Percentiles rank a stretch among this genome's conserved stretches.
These are phyloP conservation scores for Agelaius tricolor DNA, from an alignment of 2,113 vertebrate species.

Conservation along the genomic window DNA sequence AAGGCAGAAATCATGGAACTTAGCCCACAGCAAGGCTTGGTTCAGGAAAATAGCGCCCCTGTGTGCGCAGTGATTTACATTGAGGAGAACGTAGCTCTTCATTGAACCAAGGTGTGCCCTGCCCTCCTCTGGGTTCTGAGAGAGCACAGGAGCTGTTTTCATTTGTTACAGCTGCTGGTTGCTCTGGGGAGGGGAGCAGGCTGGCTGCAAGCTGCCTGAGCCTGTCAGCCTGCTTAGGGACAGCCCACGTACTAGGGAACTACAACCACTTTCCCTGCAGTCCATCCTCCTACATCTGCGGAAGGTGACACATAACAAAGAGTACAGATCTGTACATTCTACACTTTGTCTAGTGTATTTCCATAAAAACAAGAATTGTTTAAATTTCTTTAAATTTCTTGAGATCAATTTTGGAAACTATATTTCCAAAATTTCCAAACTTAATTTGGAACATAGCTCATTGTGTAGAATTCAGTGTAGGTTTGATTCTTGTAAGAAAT, in stretches of 20 bases:
- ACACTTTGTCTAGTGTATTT: not conserved
- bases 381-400: not conserved
- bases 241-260: not conserved
- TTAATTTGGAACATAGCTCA: not conserved
- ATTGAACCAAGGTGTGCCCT: not conserved
- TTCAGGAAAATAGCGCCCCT: not conserved
- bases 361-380: not conserved
- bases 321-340: not conserved
- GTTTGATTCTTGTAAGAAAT: not conserved
- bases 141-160: not conserved
- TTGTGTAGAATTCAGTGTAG: not conserved
- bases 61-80: not conserved
- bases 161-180: not conserved
- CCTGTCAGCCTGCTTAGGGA: not conserved
- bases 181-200: not conserved
- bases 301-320: not conserved
- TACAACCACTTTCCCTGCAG: rapidly evolving
- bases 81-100: not conserved
- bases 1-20: not conserved
- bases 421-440: not conserved
- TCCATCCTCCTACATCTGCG: not conserved
- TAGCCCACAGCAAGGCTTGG: not conserved
- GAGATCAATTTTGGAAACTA: not conserved
- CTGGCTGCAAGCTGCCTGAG: not conserved
- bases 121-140: not conserved